Percentiles rank a stretch among this genome's conserved stretches.
These are phyloP conservation scores for Sebastiscus tertius DNA, from an alignment of 2,797 vertebrate species.

Conservation along the genomic window DNA sequence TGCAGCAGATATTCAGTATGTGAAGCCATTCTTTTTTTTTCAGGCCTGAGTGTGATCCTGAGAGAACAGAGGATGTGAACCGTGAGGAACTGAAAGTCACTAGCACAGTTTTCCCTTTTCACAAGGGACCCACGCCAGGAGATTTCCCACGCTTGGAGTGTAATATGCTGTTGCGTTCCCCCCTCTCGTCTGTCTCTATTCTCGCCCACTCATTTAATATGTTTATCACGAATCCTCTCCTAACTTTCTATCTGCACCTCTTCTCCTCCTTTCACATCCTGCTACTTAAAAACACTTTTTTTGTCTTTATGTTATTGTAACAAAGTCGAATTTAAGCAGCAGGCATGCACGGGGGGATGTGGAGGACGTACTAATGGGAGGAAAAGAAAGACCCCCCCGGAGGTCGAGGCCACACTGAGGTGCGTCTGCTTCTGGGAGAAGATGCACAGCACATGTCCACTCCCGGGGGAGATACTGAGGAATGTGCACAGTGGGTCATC, in stretches of 20 bases:
- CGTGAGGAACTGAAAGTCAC: constrained; percentile 66
- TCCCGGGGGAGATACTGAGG: constrained; percentile 45
- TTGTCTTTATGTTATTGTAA: no score
- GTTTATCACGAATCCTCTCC: background rate
- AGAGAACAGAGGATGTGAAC: constrained; percentile 69
- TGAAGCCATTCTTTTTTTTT: background rate
- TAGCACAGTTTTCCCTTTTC: constrained; percentile 70
- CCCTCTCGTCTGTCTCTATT: constrained; percentile 11
- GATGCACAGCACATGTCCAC: constrained; percentile 41
- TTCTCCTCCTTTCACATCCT: background rate
- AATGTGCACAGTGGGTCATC: constrained; percentile 66
- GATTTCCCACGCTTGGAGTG: constrained; percentile 81
- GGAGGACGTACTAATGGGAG: background rate
- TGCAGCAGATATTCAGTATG: background rate
- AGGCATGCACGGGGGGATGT: background rate
- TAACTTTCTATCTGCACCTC: background rate
- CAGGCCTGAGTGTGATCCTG: constrained; percentile 20
- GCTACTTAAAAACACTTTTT: background rate
- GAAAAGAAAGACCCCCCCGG: background rate
- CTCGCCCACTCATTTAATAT: constrained; percentile 5
- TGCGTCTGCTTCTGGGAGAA: constrained; percentile 25
- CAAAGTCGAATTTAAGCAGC: no score
- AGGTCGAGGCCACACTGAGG: constrained; percentile 38
- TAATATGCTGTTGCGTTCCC: constrained; percentile 35
- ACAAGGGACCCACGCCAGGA: constrained; percentile 69